Evolutionary conservation across 2,797 vertebrate genomes (phyloP).

Genomic region (Characodon lateralis): DNA sequence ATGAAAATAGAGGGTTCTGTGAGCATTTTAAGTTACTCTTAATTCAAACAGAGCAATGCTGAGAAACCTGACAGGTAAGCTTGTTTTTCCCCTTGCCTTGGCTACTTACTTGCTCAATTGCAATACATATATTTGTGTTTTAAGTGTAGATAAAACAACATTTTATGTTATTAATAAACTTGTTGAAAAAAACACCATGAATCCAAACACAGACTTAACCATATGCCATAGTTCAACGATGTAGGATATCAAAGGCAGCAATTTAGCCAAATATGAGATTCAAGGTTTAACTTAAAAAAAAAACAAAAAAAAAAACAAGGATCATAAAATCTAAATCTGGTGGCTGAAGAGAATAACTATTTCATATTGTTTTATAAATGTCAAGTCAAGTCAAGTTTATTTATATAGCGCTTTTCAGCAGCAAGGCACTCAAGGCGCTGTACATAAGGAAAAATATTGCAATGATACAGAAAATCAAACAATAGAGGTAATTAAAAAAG

Average conservation of each 20-base stretch:
- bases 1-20: constrained; percentile 68
- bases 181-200: neutral
- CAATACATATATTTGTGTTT: constrained; percentile 14
- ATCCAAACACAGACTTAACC: neutral
- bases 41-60: constrained; percentile 44
- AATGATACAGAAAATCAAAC: too few species aligned
- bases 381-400: too few species aligned
- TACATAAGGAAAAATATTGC: too few species aligned
- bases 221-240: neutral
- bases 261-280: neutral
- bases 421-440: too few species aligned
- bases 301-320: neutral
- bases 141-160: constrained; percentile 5
- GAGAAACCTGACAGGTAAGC: constrained; percentile 25
- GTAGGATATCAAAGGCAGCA: neutral
- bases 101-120: constrained; percentile 4
- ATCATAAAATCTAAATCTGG: neutral
- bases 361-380: neutral
- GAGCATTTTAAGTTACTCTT: constrained; percentile 45
- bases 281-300: neutral
- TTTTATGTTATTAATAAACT: neutral
- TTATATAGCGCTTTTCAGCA: too few species aligned
- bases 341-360: neutral
- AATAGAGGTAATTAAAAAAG: too few species aligned
- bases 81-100: neutral